Evolutionary conservation across 1,140 invertebrate genomes (phyloP).

Genomic region (Drosophila lacertosa): DNA sequence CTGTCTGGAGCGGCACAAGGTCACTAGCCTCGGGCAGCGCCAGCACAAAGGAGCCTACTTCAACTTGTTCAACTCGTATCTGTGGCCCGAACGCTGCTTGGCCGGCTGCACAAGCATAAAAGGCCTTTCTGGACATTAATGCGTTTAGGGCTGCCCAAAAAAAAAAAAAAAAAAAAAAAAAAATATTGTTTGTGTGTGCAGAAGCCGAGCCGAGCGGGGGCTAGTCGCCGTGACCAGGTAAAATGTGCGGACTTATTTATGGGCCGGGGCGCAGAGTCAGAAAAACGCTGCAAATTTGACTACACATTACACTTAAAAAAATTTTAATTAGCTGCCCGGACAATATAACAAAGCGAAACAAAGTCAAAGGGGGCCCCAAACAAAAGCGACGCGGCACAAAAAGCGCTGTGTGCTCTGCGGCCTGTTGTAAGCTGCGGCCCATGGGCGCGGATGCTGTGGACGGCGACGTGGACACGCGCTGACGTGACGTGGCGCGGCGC

Average conservation of each 20-base stretch:
- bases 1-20: slow-evolving; percentile 57
- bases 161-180: too few species aligned
- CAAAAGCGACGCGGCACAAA: slow-evolving; percentile 61
- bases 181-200: slow-evolving; percentile 40
- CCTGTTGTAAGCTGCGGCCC: slow-evolving; percentile 1
- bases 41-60: neutral
- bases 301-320: slow-evolving; percentile 75
- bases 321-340: slow-evolving; percentile 71
- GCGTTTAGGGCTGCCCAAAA: slow-evolving; percentile 58
- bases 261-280: slow-evolving; percentile 34
- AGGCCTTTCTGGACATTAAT: slow-evolving; percentile 53
- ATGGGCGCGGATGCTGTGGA: neutral
- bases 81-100: slow-evolving; percentile 15
- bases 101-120: slow-evolving; percentile 52
- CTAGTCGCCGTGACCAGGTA: slow-evolving; percentile 61
- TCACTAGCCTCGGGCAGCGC: slow-evolving; percentile 30
- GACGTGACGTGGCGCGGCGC: neutral
- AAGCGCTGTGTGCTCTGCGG: slow-evolving; percentile 19
- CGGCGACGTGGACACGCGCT: neutral
- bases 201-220: slow-evolving; percentile 5
- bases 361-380: slow-evolving; percentile 39
- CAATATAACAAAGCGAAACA: slow-evolving; percentile 58
- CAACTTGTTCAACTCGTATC: slow-evolving; percentile 35
- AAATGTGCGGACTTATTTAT: slow-evolving; percentile 71
- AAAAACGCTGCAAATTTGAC: slow-evolving; percentile 57